Evolutionary conservation across 2,113 vertebrate genomes (phyloP).

Genomic region (Ailuropoda melanoleuca): DNA sequence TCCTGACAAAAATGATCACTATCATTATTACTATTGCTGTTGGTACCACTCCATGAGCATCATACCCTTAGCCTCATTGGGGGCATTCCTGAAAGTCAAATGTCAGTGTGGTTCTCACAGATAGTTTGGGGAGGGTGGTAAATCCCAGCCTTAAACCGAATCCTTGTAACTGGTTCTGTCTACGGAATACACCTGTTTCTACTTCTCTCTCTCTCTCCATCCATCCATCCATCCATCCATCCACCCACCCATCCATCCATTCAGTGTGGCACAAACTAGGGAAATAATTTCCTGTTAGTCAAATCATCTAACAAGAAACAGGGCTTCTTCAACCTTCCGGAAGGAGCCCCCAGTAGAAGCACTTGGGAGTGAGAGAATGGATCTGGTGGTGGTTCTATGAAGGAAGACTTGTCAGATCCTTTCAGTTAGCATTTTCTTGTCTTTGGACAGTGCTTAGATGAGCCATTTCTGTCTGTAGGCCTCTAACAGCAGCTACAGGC

Average conservation of each 20-base stretch:
- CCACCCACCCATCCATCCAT: background rate
- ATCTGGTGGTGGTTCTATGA: background rate
- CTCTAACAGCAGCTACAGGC: background rate
- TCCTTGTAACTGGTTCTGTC: background rate
- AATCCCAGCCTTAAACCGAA: background rate
- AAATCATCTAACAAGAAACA: conserved; percentile 21
- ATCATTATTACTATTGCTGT: background rate
- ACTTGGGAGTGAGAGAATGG: background rate
- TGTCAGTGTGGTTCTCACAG: background rate
- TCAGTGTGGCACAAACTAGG: background rate
- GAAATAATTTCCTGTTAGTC: background rate
- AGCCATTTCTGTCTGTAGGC: background rate
- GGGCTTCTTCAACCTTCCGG: background rate
- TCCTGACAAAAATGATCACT: background rate
- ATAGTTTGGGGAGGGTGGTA: background rate
- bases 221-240: background rate
- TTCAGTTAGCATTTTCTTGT: background rate
- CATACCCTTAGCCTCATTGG: background rate
- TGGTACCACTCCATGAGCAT: background rate
- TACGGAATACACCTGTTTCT: background rate
- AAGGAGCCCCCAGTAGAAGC: background rate
- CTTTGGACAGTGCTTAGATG: background rate
- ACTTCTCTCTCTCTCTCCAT: background rate
- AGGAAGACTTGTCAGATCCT: background rate
- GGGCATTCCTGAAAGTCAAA: background rate